phyloP scores from a whole-genome alignment of 2,113 vertebrate genomes.

The Pedionomus torquatus region DNA sequence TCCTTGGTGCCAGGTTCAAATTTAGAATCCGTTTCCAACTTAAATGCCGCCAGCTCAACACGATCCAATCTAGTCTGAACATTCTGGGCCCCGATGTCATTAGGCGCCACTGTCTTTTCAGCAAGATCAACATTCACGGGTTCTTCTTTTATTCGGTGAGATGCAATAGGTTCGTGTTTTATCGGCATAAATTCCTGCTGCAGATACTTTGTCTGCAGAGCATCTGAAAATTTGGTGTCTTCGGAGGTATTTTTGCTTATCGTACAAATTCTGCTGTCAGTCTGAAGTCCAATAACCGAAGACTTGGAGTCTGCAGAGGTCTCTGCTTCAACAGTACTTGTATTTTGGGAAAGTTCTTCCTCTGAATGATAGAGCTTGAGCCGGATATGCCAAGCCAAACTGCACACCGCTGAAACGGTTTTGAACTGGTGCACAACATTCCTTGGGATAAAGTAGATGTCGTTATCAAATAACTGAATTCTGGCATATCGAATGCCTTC shows the following conservation, averaged over 20 bases:
- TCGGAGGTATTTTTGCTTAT: conserved; percentile 65
- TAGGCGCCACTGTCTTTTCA: conserved; percentile 75
- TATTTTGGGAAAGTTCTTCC: conserved; percentile 64
- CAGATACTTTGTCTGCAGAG: conserved; percentile 64
- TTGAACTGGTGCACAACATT: conserved; percentile 99
- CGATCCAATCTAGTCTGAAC: conserved; percentile 72
- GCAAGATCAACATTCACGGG: conserved; percentile 62
- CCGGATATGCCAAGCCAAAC: conserved; percentile 95
- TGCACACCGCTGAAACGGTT: conserved; percentile 95
- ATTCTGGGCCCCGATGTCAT: conserved; percentile 65
- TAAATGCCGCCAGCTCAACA: conserved; percentile 70
- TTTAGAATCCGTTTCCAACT: conserved; percentile 68
- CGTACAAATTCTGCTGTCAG: conserved; percentile 55
- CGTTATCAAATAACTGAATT: conserved; percentile 93
- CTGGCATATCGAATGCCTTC: conserved; percentile 97
- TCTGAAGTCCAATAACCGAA: conserved; percentile 70
- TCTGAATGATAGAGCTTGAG: conserved; percentile 87
- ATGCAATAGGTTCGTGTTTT: conserved; percentile 75
- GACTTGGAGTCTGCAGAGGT: conserved; percentile 61
- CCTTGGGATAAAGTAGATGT: conserved; percentile 98
- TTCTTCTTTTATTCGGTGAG: conserved; percentile 70
- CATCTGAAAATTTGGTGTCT: conserved; percentile 73
- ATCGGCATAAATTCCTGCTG: conserved; percentile 67
- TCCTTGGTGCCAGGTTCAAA: conserved; percentile 78
- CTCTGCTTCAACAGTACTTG: conserved; percentile 64